Evolutionary conservation across 2,888 invertebrate species (phyloP).

Genomic region (Lithophane semibrunnea): DNA sequence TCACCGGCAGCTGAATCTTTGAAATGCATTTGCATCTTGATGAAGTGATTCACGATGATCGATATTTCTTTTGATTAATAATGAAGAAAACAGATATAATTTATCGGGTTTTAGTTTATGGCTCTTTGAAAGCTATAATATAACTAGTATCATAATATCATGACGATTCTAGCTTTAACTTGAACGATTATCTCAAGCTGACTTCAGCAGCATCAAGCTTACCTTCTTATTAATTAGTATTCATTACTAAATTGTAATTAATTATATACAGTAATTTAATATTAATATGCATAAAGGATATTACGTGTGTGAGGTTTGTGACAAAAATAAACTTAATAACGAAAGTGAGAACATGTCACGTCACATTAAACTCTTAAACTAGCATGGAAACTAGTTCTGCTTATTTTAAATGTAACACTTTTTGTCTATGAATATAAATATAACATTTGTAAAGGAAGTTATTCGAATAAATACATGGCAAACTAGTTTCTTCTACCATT

Average conservation of each 20-base stretch:
- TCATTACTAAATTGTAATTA: conserved; percentile 28
- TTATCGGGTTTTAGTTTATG: not conserved
- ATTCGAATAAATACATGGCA: conserved; percentile 24
- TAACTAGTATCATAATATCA: conserved; percentile 7
- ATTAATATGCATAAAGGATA: conserved; percentile 52
- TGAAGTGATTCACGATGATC: conserved; percentile 22
- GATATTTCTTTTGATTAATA: not conserved
- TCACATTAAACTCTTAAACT: conserved; percentile 74
- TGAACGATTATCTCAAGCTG: conserved; percentile 5
- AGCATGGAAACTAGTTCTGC: conserved; percentile 66
- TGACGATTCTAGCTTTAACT: conserved; percentile 13
- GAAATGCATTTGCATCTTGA: conserved; percentile 21
- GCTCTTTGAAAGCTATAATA: conserved; percentile 2
- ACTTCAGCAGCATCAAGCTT: conserved; percentile 19
- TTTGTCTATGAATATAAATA: conserved; percentile 20
- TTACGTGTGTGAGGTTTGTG: conserved; percentile 44
- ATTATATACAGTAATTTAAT: conserved; percentile 28
- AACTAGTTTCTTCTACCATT: conserved; percentile 10
- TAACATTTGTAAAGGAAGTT: conserved; percentile 35
- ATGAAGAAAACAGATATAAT: conserved; percentile 11
- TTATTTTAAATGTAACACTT: conserved; percentile 49
- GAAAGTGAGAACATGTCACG: conserved; percentile 76
- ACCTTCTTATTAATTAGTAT: conserved; percentile 42
- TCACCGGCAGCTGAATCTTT: conserved; percentile 34
- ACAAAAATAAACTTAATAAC: conserved; percentile 67